Conservation (phyloP, 2,888 invertebrate species). For the Elmis aenea region DNA sequence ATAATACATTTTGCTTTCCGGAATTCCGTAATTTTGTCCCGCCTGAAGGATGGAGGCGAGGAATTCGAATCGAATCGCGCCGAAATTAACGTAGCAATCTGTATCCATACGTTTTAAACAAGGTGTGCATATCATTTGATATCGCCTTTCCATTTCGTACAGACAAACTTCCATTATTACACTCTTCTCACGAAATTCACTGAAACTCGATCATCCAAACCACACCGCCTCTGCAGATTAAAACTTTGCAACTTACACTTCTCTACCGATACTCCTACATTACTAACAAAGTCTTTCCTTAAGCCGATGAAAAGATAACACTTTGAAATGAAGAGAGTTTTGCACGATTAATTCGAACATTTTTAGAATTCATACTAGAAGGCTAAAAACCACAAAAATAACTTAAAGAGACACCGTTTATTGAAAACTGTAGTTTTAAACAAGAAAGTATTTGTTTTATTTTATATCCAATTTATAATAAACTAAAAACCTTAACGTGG, state of each 20-base stretch:
- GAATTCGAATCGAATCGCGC: conserved; percentile 30
- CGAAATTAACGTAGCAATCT: conserved; percentile 29
- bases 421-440: too few relatives aligned
- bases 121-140: conserved; percentile 15
- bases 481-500: too few relatives aligned
- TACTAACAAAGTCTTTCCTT: conserved; percentile 14
- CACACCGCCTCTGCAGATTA: conserved; percentile 10
- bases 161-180: too few relatives aligned
- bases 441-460: too few relatives aligned
- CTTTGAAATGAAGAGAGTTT: too few relatives aligned
- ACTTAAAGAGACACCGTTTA: too few relatives aligned
- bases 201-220: background rate
- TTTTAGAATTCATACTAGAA: too few relatives aligned
- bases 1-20: conserved; percentile 41
- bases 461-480: too few relatives aligned
- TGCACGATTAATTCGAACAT: too few relatives aligned
- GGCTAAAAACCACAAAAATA: too few relatives aligned
- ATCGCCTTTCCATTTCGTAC: too few relatives aligned
- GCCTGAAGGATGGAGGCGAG: conserved; percentile 24
- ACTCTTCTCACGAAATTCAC: background rate
- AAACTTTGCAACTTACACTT: conserved; percentile 24
- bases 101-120: conserved; percentile 27
- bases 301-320: too few relatives aligned
- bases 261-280: conserved; percentile 17
- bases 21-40: conserved; percentile 39